Evolutionary conservation across 2,797 vertebrate species (phyloP), one percentile per base, ranked within the genome.

Genomic region (Sebastes flavidus): DNA sequence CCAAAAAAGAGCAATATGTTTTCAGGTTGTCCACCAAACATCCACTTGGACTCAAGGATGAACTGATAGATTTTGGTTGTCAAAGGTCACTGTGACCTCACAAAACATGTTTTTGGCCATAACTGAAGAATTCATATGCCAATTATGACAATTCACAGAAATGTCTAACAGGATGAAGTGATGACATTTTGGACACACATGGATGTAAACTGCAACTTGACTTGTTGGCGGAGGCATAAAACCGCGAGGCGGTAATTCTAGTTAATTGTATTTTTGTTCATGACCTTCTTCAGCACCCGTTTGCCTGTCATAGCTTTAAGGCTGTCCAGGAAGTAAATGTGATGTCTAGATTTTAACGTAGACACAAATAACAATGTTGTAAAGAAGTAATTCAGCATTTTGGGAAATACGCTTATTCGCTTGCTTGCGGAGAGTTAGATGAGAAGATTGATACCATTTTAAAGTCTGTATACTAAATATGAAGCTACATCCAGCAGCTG

Each of bases 241-340:
- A 52, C 20, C 16, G 16, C 16, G 16, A 46, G 0, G 42, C 16
- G 20, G 20, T n/a, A n/a, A 52, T 52, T 52, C 8, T 52, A 10
- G 49, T 52, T 52, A 52, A 46, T 80, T 72, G 63, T 78, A 18
- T 16, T 62, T 72, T 72, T 68, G 14, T 65, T 78, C 56, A 22
- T 18, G 56, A 82, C 54, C 52, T 84, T 79, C 36, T 60, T 60
- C n/a, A 68, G 49, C 85, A 86, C 75, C 84, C 81, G 80, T 86
- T 77, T 74, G 71, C 82, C 81, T 88, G 84, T 66, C 22, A 30
- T n/a, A 81, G 38, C 73, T 76, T 73, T 79, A 67, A 75, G 58
- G 60, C 76, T 78, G 79, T 80, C 75, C 69, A 75, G 65, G 69
- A 65, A 38, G 22, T 65, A 65, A 24, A 65, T 60, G 70, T 78